Conservation (phyloP, 2,797 vertebrate species). For the Ctenopoma multispine region DNA sequence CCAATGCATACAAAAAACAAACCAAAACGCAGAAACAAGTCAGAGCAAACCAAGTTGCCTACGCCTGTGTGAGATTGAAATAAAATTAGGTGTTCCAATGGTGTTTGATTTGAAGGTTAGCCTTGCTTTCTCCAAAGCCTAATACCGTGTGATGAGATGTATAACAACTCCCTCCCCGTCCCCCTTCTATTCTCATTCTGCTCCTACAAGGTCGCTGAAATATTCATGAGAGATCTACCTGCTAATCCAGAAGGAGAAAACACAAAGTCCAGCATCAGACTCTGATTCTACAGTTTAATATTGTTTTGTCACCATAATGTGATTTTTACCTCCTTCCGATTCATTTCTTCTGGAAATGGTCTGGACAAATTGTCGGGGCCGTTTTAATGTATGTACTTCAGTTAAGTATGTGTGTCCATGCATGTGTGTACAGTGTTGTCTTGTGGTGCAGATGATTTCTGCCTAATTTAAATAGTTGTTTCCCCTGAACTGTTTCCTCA, state of each 20-base stretch:
- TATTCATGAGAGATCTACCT: slow-evolving; percentile 63
- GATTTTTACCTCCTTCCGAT: slow-evolving; percentile 29
- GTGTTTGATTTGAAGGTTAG: slow-evolving; percentile 11
- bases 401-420: background rate
- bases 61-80: background rate
- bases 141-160: slow-evolving; percentile 27
- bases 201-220: slow-evolving; percentile 65
- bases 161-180: slow-evolving; percentile 28
- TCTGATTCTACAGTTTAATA: slow-evolving; percentile 37
- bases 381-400: background rate
- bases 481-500: slow-evolving; percentile 25
- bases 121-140: slow-evolving; percentile 2
- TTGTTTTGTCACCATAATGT: slow-evolving; percentile 5
- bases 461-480: slow-evolving; percentile 37
- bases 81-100: background rate
- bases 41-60: background rate
- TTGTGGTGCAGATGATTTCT: slow-evolving; percentile 19
- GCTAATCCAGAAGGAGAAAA: slow-evolving; percentile 53
- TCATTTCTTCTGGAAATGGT: slow-evolving; percentile 21
- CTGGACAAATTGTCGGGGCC: background rate
- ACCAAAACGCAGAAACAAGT: too few species aligned
- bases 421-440: background rate
- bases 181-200: slow-evolving; percentile 22
- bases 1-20: too few species aligned
- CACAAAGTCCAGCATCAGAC: slow-evolving; percentile 16